phyloP scores from a whole-genome alignment of 2,888 invertebrate genomes.

The Pristionchus exspectatus region DNA sequence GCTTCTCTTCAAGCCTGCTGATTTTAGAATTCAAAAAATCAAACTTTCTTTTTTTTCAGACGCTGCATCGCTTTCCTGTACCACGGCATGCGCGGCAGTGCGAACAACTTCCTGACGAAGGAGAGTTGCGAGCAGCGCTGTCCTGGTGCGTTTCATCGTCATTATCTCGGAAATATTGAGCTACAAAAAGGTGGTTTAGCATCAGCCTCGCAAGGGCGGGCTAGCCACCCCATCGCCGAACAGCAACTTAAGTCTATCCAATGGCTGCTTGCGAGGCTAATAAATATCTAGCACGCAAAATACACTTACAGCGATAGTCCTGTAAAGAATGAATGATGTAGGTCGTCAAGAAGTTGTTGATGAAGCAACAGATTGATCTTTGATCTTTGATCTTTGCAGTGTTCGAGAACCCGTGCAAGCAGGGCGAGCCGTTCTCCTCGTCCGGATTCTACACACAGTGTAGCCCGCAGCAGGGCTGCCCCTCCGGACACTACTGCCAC shows the following conservation, averaged over 20 bases:
- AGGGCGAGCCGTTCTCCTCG: slow-evolving; percentile 68
- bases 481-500: slow-evolving; percentile 74
- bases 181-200: no score
- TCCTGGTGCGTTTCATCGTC: slow-evolving; percentile 57
- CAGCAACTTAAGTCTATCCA: no score
- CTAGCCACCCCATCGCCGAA: no score
- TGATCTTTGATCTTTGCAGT: slow-evolving; percentile 57
- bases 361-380: background rate
- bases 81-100: slow-evolving; percentile 70
- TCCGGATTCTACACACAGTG: slow-evolving; percentile 64
- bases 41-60: background rate
- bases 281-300: no score
- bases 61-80: slow-evolving; percentile 70
- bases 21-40: background rate
- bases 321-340: no score
- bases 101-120: slow-evolving; percentile 72
- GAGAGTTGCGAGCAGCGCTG: slow-evolving; percentile 70
- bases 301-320: background rate
- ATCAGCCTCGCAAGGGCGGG: no score
- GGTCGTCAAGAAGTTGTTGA: no score
- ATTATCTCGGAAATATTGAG: no score
- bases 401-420: slow-evolving; percentile 74
- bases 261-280: no score
- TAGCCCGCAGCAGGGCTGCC: slow-evolving; percentile 66
- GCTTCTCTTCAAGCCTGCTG: no score